Conservation (phyloP, 2,888 invertebrate genomes). For the Andrena minutula region DNA sequence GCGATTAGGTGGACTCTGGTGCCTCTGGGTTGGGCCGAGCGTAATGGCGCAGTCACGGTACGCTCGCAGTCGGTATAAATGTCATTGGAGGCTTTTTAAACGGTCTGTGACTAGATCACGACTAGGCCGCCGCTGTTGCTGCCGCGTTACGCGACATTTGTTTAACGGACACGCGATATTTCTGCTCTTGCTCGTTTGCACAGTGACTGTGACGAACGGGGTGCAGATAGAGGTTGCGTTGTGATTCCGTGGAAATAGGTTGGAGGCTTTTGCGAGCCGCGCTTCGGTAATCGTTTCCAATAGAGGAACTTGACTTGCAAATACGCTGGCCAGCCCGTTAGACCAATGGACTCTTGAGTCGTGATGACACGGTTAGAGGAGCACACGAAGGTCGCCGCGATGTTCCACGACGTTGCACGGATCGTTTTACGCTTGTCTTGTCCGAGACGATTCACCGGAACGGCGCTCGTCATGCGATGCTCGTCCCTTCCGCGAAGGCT, state of each 20-base stretch:
- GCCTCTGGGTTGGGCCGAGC: neutral
- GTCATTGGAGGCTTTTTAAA: slow-evolving; percentile 32
- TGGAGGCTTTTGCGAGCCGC: neutral
- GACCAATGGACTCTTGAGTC: neutral
- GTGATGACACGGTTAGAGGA: slow-evolving; percentile 15
- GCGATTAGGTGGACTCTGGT: neutral
- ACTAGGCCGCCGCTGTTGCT: slow-evolving; percentile 42
- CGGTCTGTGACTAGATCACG: slow-evolving; percentile 31
- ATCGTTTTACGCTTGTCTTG: slow-evolving; percentile 53
- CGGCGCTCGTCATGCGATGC: slow-evolving; percentile 43
- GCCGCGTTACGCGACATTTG: slow-evolving; percentile 35
- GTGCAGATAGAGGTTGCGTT: neutral
- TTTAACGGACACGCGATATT: slow-evolving; percentile 16
- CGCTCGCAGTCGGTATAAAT: slow-evolving; percentile 22
- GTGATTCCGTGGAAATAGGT: neutral
- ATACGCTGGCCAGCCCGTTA: neutral
- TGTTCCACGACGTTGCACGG: slow-evolving; percentile 37
- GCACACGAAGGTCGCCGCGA: slow-evolving; percentile 29
- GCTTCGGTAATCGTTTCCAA: neutral
- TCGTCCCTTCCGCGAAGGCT: slow-evolving; percentile 53
- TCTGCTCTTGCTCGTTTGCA: neutral
- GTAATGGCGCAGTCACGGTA: slow-evolving; percentile 22
- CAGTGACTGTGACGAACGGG: neutral
- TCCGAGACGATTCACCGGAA: slow-evolving; percentile 45
- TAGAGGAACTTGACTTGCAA: neutral